Base-by-base conservation (phyloP, 2,888 invertebrate species). In the Oasisia sp. region DNA sequence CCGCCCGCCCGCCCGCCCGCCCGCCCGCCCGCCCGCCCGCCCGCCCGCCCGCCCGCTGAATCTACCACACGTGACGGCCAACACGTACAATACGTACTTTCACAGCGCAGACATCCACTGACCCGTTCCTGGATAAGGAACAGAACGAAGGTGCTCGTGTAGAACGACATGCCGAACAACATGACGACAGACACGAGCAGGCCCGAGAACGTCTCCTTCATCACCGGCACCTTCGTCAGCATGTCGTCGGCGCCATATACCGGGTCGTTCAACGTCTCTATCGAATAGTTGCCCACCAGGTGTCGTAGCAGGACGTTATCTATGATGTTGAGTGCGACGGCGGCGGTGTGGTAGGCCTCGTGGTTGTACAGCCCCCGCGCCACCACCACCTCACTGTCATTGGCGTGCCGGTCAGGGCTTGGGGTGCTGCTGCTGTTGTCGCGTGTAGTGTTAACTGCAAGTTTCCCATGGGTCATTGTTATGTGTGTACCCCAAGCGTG, bases 121-220 rank as follows among this genome's bases (percentile, higher is more conserved):
- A 27, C 27, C 74, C 74, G 74, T 27, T 74, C 74, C 19, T 74
- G 27, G n/a, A 74, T 74, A 27, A 74, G 74, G 74, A 74, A 74
- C 74, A 74, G 74, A n/a, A 74, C 74, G 74, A 74, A 74, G 74
- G 74, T 19, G 27, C 74, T 74, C 74, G 74, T 74, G 74, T 74
- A 74, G 74, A 74, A 27, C 19, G 74, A 74, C 74, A 74, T 74
- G 27, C 74, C 74, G n/a, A 74, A 74, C 74, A 74, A 74, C 74
- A 74, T 19, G 74, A 74, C 74, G 27, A 74, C 74, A 27, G 74
- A 74, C 27, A 74, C 74, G 74, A 74, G 74, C 74, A 74, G 74
- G 74, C 74, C 74, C 7, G 74, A 27, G 74, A 74, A 74, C 74
- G 27, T 74, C 74, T 74, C 74, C 74, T 74, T 74, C 74, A 74